Percentiles rank a stretch among this genome's conserved stretches.
These are phyloP conservation scores for Ursus arctos DNA, from an alignment of 2,113 vertebrate species.

Conservation along the genomic window DNA sequence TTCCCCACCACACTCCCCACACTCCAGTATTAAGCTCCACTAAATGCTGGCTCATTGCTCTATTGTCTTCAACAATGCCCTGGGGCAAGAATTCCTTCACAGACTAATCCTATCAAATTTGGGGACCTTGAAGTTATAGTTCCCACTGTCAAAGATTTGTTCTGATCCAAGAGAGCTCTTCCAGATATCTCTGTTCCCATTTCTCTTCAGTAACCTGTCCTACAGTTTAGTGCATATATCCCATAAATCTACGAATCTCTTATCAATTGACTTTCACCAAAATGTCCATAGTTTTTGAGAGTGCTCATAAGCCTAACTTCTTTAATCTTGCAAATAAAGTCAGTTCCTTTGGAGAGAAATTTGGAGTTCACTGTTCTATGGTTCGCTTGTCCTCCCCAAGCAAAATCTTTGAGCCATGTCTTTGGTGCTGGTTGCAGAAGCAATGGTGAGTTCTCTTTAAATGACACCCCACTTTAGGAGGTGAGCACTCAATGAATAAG, in stretches of 20 bases:
- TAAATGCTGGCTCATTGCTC: not conserved
- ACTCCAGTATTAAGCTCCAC: not conserved
- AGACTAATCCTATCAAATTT: not conserved
- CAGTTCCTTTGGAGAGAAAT: not conserved
- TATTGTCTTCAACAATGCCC: not conserved
- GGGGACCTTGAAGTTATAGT: not conserved
- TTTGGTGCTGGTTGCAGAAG: not conserved
- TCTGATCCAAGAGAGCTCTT: not conserved
- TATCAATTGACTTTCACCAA: not conserved
- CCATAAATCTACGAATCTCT: not conserved
- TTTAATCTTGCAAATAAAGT: not conserved
- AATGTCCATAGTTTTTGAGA: not conserved
- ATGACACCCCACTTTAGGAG: not conserved
- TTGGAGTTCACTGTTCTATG: not conserved
- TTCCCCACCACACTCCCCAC: not conserved
- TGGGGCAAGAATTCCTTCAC: not conserved
- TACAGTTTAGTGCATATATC: not conserved
- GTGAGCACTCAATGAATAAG: not conserved
- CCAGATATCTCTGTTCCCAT: not conserved
- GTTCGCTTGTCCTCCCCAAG: not conserved
- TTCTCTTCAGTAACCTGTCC: not conserved
- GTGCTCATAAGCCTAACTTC: not conserved
- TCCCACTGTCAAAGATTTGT: not conserved
- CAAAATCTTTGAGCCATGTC: not conserved
- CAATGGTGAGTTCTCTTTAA: not conserved